Evolutionary conservation across 2,113 vertebrate species (phyloP).

Genomic region (Melanerpes aurifrons): DNA sequence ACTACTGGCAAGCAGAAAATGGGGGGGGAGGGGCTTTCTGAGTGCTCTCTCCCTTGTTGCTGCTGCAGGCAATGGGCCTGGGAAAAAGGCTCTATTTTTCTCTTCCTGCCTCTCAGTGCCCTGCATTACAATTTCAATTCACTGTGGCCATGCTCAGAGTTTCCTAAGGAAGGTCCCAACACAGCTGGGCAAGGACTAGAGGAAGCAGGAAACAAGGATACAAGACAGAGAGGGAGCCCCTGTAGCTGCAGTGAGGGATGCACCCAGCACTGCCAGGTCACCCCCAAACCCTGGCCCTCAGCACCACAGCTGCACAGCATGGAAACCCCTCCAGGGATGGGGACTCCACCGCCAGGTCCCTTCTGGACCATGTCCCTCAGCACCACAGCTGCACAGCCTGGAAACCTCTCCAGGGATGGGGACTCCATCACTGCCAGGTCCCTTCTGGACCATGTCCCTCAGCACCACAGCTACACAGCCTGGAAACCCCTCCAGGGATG

Average conservation of each 20-base stretch:
- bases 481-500: too few relatives aligned
- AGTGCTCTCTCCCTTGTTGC: background rate
- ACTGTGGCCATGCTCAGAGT: background rate
- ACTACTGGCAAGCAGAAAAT: background rate
- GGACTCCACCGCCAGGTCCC: too few relatives aligned
- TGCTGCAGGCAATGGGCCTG: background rate
- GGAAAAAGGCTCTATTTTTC: background rate
- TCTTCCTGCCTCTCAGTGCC: background rate
- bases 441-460: too few relatives aligned
- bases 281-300: too few relatives aligned
- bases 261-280: too few relatives aligned
- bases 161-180: background rate
- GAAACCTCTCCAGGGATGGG: too few relatives aligned
- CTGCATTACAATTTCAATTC: background rate
- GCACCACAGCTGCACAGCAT: too few relatives aligned
- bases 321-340: too few relatives aligned
- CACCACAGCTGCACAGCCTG: too few relatives aligned
- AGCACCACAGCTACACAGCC: too few relatives aligned
- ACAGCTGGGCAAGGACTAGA: background rate
- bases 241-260: background rate
- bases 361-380: too few relatives aligned
- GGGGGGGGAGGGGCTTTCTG: rapidly evolving
- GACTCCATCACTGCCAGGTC: too few relatives aligned
- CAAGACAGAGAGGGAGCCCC: background rate
- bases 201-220: background rate